Conservation (phyloP, 2,113 vertebrate species). For the Chloropsis hardwickii region DNA sequence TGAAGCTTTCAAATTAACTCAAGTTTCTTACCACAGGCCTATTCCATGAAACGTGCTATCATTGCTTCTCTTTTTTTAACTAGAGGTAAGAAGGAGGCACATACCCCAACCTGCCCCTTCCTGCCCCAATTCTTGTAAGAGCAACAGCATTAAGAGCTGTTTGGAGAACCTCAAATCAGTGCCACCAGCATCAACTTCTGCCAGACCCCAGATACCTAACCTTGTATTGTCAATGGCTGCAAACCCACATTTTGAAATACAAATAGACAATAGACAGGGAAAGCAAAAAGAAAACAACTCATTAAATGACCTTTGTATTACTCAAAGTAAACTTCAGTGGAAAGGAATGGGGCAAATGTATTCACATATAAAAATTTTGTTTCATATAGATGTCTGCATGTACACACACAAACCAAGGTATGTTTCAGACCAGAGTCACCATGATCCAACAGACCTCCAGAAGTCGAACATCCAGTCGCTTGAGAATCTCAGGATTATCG, state of each 20-base stretch:
- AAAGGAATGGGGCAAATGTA: neutral
- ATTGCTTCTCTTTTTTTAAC: neutral
- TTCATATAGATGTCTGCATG: neutral
- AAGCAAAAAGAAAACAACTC: neutral
- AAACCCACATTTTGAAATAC: neutral
- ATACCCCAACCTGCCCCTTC: neutral
- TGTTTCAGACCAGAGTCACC: neutral
- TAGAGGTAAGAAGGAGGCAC: neutral
- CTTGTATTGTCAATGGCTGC: neutral
- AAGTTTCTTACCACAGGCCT: neutral
- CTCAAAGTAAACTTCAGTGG: neutral
- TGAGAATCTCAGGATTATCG: constrained; percentile 94
- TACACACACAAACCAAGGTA: neutral
- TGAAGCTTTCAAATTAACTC: neutral
- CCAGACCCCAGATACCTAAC: neutral
- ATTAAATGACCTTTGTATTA: neutral
- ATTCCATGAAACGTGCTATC: neutral
- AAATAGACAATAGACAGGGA: neutral
- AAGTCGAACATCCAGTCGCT: constrained; percentile 91
- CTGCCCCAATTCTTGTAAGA: neutral
- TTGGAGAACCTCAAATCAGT: neutral
- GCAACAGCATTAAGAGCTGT: neutral
- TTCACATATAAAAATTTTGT: neutral
- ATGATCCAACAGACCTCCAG: constrained; percentile 81
- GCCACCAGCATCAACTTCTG: neutral